Evolutionary conservation across 2,888 invertebrate species (phyloP).

Genomic region (Gerris lacustris): DNA sequence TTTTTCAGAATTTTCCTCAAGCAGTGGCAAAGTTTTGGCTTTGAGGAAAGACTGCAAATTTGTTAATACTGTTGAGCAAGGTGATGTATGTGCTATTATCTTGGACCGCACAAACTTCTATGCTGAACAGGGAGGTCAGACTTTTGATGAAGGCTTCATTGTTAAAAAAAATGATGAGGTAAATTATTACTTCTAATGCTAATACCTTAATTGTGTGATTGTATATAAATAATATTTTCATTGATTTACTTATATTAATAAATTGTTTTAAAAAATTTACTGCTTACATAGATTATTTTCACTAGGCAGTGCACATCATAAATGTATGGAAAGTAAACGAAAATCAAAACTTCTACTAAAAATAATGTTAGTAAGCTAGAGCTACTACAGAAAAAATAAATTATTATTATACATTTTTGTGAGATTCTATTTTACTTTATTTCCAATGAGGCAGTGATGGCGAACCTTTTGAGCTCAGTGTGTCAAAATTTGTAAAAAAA

Average conservation of each 20-base stretch:
- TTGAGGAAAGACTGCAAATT: conserved; percentile 70
- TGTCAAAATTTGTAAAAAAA: too few relatives aligned
- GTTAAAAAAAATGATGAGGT: conserved; percentile 67
- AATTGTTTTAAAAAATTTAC: background rate
- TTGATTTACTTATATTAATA: background rate
- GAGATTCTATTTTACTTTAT: too few relatives aligned
- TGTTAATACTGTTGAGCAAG: conserved; percentile 65
- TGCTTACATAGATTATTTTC: background rate
- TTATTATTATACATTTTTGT: too few relatives aligned
- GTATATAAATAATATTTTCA: conserved; percentile 5
- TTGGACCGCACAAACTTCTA: conserved; percentile 90
- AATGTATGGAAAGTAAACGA: too few relatives aligned
- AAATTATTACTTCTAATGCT: conserved; percentile 12
- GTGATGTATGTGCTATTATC: conserved; percentile 82
- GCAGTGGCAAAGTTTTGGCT: conserved; percentile 66
- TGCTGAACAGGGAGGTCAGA: conserved; percentile 98
- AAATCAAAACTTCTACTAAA: too few relatives aligned
- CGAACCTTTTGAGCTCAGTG: too few relatives aligned
- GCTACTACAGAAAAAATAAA: too few relatives aligned
- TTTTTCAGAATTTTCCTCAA: conserved; percentile 49
- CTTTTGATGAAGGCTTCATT: conserved; percentile 88
- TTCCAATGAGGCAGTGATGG: too few relatives aligned
- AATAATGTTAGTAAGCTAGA: too few relatives aligned
- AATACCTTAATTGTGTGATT: background rate
- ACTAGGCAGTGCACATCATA: background rate